Conservation (phyloP, 2,888 invertebrate species). For the Oscheius sp. region DNA sequence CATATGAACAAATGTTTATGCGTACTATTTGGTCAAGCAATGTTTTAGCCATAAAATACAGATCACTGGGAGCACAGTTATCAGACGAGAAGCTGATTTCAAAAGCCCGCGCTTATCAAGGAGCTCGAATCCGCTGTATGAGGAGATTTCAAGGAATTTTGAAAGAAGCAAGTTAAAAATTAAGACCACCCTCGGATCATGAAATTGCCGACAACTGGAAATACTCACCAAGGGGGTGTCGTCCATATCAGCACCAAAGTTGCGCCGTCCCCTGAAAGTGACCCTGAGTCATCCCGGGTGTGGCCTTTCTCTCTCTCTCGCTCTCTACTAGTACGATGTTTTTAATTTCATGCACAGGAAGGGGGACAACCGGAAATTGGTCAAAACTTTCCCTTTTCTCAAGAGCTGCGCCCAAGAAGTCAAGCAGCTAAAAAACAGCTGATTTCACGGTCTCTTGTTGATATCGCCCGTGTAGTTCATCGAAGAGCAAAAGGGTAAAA, state of each 20-base stretch:
- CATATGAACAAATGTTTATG: no score
- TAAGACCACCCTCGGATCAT: not conserved
- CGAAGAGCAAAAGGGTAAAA: not conserved
- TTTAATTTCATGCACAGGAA: no score
- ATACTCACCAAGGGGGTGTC: slow-evolving; percentile 25
- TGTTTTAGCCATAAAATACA: no score
- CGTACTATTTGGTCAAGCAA: no score
- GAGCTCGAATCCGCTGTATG: no score
- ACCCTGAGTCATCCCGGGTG: slow-evolving; percentile 39
- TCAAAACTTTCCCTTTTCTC: no score
- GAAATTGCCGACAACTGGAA: not conserved
- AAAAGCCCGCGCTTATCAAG: no score
- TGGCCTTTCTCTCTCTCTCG: slow-evolving; percentile 26
- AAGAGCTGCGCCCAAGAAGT: no score
- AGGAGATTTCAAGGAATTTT: no score
- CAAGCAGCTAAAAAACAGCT: not conserved
- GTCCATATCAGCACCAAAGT: slow-evolving; percentile 29
- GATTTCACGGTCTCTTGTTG: not conserved
- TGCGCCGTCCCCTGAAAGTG: slow-evolving; percentile 34
- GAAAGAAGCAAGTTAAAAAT: not conserved
- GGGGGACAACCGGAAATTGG: no score
- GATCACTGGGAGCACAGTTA: no score
- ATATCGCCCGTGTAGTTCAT: not conserved
- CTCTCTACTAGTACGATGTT: slow-evolving; percentile 29
- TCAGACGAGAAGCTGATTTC: no score